These are phyloP conservation scores for Paramormyrops kingsleyae DNA, from an alignment of 2,113 vertebrate species.

Conservation along the genomic window DNA sequence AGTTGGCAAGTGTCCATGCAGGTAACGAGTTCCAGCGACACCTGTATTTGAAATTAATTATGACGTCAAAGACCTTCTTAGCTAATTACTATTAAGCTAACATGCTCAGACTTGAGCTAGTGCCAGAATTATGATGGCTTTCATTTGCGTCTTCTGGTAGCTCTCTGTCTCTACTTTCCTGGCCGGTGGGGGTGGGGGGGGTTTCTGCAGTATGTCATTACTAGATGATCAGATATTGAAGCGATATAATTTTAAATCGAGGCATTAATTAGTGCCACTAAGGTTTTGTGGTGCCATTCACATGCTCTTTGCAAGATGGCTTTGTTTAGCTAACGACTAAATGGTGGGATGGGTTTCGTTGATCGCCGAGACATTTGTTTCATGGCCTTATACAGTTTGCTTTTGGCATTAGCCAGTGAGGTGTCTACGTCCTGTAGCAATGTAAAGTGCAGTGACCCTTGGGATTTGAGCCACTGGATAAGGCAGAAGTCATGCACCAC, in stretches of 20 bases:
- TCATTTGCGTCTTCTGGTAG: not conserved
- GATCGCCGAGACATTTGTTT: not conserved
- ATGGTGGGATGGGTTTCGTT: not conserved
- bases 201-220: not conserved
- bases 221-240: not conserved
- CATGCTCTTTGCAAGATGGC: not conserved
- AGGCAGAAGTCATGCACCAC: not conserved
- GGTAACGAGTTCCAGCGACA: not conserved
- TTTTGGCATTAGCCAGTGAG: not conserved
- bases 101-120: not conserved
- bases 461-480: not conserved
- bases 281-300: not conserved
- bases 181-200: not conserved
- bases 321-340: not conserved
- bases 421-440: not conserved
- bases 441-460: not conserved
- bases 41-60: not conserved
- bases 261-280: slow-evolving; percentile 33
- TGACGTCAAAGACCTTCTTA: not conserved
- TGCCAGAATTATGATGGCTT: not conserved
- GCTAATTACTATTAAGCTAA: not conserved
- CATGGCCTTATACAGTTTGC: not conserved
- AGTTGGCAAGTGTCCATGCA: not conserved
- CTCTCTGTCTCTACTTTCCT: slow-evolving; percentile 3
- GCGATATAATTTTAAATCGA: slow-evolving; percentile 25